Percentiles rank a stretch among this genome's conserved stretches.
Evolutionary conservation across 1,140 invertebrate species (phyloP).

Genomic region (Drosophila murphyi): DNA sequence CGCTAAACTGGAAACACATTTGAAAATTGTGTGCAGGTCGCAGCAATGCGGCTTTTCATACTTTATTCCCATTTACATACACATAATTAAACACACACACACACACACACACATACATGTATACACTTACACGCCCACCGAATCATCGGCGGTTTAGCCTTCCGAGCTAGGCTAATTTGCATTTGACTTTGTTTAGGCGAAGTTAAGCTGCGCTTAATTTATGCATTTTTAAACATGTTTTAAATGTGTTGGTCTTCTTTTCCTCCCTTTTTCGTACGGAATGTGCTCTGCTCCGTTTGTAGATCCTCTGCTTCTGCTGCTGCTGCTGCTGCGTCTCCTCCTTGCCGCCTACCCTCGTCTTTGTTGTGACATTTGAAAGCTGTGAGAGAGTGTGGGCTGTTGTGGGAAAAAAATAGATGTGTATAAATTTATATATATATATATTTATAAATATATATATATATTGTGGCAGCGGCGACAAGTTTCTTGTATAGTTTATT

Average conservation of each 20-base stretch:
- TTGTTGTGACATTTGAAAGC: slow-evolving; percentile 48
- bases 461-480: slow-evolving; percentile 36
- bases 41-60: slow-evolving; percentile 14
- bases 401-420: slow-evolving; percentile 58
- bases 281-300: slow-evolving; percentile 16
- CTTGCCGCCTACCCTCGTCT: not conserved
- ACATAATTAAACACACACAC: slow-evolving; percentile 27
- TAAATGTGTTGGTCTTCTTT: slow-evolving; percentile 32
- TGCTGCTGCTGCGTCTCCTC: not conserved
- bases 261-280: not conserved
- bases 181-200: slow-evolving; percentile 49
- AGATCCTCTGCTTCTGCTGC: not conserved
- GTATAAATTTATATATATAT: not conserved
- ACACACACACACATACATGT: not conserved
- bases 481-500: slow-evolving; percentile 30
- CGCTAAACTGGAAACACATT: slow-evolving; percentile 46
- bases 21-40: slow-evolving; percentile 21
- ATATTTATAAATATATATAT: not conserved
- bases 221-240: slow-evolving; percentile 79
- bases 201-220: slow-evolving; percentile 62
- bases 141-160: slow-evolving; percentile 33
- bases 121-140: slow-evolving; percentile 52
- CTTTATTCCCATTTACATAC: slow-evolving; percentile 7
- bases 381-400: slow-evolving; percentile 33
- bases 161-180: slow-evolving; percentile 59